Base-by-base conservation (phyloP, 2,888 invertebrate species). In the Dorcus parallelipipedus region DNA sequence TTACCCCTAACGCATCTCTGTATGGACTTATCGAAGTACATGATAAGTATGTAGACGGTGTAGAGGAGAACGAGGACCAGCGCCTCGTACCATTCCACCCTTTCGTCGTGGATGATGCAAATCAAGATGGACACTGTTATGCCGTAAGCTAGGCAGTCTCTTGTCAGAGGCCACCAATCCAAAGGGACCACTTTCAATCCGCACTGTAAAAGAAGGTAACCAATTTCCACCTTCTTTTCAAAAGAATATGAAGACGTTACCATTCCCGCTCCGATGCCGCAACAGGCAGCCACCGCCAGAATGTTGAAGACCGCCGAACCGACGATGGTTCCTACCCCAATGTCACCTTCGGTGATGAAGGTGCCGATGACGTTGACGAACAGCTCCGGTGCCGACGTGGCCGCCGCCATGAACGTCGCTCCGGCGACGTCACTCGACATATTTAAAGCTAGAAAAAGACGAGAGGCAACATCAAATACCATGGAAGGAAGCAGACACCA, bases 321-420 rank as follows among this genome's bases (percentile, higher is more conserved):
- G 0, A 91, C 89, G 55, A 91, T 86, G 33, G 91, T 89, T 0
- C 91, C 91, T 2, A 91, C 86, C 0, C 91, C 91, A 40, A 91
- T 81, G 73, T 91, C 91, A 0, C 90, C 89, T 69, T 89, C 86
- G 0, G 90, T 89, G 63, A 90, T 84, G 73, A 91, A 91, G 0
- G 91, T 90, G 38, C 90, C 93, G 26, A 95, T 88, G 59, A 90
- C 86, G 76, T 91, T 92, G 64, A 93, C 90, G 80, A 93, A 94
- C 55, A 93, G 81, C 78, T 95, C 94, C 0, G 95, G 93, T 38
- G 91, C 90, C 0, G 92, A 92, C 50, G 92, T 93, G 0, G 94
- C 94, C 0, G 92, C 88, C 0, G 94, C 94, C 94, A 95, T 95
- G 72, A 95, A 91, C 0, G 94, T 95, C 0, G 94, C 94, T 0